Percentiles rank a stretch among this genome's conserved stretches.
These are phyloP conservation scores for Dryoscopus gambensis DNA, from an alignment of 2,113 vertebrate species.

Conservation along the genomic window DNA sequence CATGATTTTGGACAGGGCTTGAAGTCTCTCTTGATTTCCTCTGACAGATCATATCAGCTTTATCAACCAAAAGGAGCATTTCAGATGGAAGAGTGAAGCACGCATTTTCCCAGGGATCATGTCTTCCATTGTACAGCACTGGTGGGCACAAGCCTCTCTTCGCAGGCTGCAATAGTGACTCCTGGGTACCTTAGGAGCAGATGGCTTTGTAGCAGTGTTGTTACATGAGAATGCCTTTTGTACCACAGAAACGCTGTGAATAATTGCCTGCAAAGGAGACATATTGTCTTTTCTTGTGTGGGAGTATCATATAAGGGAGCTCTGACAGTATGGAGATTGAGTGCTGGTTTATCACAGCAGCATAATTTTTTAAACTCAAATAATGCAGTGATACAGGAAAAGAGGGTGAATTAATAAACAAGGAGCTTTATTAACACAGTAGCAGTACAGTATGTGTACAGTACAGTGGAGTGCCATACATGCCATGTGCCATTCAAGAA, in stretches of 20 bases:
- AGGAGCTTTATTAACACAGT: not conserved
- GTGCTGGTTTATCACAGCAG: not conserved
- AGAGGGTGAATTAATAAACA: not conserved
- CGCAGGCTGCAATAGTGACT: not conserved
- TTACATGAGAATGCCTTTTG: not conserved
- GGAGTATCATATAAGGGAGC: not conserved
- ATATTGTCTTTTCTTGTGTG: not conserved
- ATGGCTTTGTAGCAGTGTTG: not conserved
- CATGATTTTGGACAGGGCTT: not conserved
- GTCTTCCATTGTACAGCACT: not conserved
- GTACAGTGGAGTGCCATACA: not conserved
- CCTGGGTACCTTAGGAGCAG: too few species aligned
- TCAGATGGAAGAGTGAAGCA: not conserved
- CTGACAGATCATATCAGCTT: not conserved
- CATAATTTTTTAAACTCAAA: not conserved
- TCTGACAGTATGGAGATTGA: not conserved
- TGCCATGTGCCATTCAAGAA: not conserved
- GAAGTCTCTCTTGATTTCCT: not conserved
- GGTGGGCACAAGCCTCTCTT: not conserved
- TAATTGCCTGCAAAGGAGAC: not conserved
- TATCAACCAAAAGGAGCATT: not conserved
- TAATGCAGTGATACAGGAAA: not conserved
- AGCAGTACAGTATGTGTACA: not conserved
- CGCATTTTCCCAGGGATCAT: accelerated
- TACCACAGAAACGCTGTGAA: not conserved